Conservation (phyloP, 1,140 invertebrate genomes). For the Drosophila sproati region DNA sequence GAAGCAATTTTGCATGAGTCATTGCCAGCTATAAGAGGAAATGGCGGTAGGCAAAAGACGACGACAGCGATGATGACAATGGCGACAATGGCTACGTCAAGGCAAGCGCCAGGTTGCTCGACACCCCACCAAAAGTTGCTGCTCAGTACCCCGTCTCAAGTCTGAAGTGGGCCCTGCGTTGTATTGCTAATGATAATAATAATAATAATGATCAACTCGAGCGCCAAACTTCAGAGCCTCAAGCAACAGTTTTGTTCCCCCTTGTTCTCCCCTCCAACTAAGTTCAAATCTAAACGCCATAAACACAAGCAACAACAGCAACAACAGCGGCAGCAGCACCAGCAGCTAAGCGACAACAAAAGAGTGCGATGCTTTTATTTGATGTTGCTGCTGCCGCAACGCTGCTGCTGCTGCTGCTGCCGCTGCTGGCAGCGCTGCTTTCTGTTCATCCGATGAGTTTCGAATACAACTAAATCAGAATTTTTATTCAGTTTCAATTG, state of each 20-base stretch:
- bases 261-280: conserved; percentile 24
- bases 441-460: conserved; percentile 81
- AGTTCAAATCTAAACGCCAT: conserved; percentile 61
- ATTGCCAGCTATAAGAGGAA: conserved; percentile 63
- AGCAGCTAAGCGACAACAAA: conserved; percentile 43
- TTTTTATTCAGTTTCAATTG: conserved; percentile 84
- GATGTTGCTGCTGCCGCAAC: conserved; percentile 27
- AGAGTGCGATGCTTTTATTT: conserved; percentile 58
- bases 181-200: conserved; percentile 58
- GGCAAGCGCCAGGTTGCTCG: conserved; percentile 31
- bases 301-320: conserved; percentile 51
- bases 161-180: conserved; percentile 53
- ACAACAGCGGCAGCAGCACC: conserved; percentile 30
- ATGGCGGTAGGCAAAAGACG: conserved; percentile 33
- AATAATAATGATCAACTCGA: conserved; percentile 71
- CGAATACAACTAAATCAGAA: conserved; percentile 84
- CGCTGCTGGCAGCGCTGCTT: conserved; percentile 54
- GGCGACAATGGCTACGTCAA: conserved; percentile 10
- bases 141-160: conserved; percentile 2
- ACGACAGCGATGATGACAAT: conserved; percentile 7
- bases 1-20: conserved; percentile 72
- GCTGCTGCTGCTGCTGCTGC: conserved; percentile 27
- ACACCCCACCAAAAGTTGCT: conserved; percentile 9
- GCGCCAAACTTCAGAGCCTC: conserved; percentile 60
- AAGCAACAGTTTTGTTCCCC: conserved; percentile 10